Evolutionary conservation across 2,113 vertebrate genomes (phyloP).

Genomic region (Egretta garzetta): DNA sequence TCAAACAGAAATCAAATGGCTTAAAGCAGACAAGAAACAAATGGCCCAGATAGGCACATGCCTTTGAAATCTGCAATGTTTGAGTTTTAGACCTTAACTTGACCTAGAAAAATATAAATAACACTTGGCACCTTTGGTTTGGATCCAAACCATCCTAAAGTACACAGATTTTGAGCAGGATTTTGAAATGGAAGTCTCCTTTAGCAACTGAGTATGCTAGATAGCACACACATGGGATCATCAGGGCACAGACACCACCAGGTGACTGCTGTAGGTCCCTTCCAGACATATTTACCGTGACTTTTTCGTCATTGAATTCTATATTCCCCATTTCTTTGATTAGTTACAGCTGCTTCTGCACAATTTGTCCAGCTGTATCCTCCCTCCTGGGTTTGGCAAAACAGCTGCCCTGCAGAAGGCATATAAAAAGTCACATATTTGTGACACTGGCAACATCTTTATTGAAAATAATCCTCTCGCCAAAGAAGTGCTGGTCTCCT

Average conservation of each 20-base stretch:
- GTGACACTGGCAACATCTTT: background rate
- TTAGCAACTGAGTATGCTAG: background rate
- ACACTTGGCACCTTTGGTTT: background rate
- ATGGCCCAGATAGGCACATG: accelerated
- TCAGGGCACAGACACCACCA: background rate
- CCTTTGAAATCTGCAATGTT: background rate
- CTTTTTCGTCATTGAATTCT: background rate
- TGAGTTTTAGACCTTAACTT: background rate
- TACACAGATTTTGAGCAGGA: background rate
- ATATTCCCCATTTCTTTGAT: background rate
- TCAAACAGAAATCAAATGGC: background rate
- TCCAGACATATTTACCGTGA: background rate
- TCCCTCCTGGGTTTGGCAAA: background rate
- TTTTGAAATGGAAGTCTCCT: background rate
- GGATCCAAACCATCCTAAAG: background rate
- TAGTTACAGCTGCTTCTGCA: background rate
- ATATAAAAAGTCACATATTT: background rate
- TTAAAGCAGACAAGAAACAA: background rate
- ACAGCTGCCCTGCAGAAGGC: background rate
- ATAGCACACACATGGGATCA: background rate
- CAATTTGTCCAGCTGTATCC: background rate
- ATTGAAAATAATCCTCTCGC: background rate
- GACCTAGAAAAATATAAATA: background rate
- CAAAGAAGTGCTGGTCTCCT: background rate
- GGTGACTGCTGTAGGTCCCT: background rate